phyloP scores from a whole-genome alignment of 2,113 vertebrate genomes.

The Todiramphus saurophagus region DNA sequence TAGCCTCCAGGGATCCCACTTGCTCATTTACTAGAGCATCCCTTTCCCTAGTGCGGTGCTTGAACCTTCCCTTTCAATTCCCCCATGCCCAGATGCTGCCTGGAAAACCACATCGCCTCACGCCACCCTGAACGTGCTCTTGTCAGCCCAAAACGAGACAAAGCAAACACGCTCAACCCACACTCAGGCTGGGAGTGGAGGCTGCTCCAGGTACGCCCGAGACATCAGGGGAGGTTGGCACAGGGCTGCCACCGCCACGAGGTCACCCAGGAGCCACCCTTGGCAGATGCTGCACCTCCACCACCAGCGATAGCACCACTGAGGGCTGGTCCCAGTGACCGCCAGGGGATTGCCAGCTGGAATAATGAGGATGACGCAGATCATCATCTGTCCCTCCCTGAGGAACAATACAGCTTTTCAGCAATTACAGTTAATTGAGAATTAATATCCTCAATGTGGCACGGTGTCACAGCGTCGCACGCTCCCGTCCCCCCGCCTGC shows the following conservation, averaged over 20 bases:
- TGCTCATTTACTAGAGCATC: neutral
- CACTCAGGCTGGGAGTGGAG: neutral
- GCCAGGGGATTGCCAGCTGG: neutral
- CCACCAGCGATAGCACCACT: accelerated
- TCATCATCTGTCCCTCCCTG: neutral
- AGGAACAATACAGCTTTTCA: neutral
- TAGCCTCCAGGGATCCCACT: neutral
- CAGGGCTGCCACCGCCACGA: accelerated
- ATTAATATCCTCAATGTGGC: neutral
- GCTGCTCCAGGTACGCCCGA: neutral
- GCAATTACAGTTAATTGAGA: neutral
- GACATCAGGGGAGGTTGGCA: neutral
- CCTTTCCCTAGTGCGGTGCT: accelerated
- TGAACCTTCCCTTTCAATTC: neutral
- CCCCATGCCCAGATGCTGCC: neutral
- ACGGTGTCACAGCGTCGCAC: neutral
- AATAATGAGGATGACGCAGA: neutral
- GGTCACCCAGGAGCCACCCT: neutral
- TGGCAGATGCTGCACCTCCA: neutral
- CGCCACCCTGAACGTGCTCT: neutral
- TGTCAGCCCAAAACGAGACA: neutral
- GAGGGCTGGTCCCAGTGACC: neutral
- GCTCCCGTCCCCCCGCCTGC: accelerated
- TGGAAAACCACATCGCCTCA: neutral
- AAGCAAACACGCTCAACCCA: accelerated